phyloP scores from a whole-genome alignment of 2,888 invertebrate genomes.

The Sepioteuthis lessoniana region DNA sequence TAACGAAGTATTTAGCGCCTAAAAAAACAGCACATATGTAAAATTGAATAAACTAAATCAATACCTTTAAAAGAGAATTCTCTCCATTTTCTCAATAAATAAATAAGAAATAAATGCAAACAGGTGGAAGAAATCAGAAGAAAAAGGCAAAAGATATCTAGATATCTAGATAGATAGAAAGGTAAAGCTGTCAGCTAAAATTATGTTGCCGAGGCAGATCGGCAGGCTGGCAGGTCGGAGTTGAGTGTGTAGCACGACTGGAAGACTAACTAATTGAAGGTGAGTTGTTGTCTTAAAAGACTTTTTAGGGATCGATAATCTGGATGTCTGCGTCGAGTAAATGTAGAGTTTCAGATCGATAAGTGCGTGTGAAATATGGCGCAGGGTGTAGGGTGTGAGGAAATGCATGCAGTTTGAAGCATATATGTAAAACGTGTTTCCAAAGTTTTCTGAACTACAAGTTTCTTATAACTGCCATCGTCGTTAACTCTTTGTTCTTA shows the following conservation, averaged over 20 bases:
- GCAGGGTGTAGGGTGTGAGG: background rate
- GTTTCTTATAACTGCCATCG: too few species aligned
- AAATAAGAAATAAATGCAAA: background rate
- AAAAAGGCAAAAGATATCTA: background rate
- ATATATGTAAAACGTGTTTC: too few species aligned
- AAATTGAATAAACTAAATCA: background rate
- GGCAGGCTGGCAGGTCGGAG: background rate
- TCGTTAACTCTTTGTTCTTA: too few species aligned
- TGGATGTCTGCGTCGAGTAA: background rate
- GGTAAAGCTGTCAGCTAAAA: background rate
- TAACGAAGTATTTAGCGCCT: background rate
- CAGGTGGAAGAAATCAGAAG: background rate
- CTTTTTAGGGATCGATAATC: conserved; percentile 6
- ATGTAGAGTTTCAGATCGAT: background rate
- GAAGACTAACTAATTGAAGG: background rate
- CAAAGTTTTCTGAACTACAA: too few species aligned
- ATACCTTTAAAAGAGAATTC: background rate
- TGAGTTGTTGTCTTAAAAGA: background rate
- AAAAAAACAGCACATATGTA: background rate
- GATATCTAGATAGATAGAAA: background rate
- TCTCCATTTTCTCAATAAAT: background rate
- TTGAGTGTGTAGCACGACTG: background rate
- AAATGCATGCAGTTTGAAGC: background rate
- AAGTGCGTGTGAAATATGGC: background rate
- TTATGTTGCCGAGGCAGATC: background rate